Conservation (phyloP, 2,888 invertebrate genomes). For the Tuta absoluta region DNA sequence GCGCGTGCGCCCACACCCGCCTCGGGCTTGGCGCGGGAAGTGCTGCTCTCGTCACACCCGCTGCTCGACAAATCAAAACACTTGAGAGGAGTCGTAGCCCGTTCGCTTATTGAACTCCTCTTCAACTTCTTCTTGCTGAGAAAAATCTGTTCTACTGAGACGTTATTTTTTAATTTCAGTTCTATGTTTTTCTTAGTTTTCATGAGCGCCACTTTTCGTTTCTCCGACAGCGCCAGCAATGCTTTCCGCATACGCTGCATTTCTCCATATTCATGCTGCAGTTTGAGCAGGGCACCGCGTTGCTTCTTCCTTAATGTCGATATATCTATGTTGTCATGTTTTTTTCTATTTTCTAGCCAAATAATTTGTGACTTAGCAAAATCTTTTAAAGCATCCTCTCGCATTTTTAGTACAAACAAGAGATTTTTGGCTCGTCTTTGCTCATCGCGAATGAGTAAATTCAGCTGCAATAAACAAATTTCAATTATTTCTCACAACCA, state of each 20-base stretch:
- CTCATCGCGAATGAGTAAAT: slow-evolving; percentile 77
- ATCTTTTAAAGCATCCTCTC: slow-evolving; percentile 75
- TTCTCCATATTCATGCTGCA: slow-evolving; percentile 86
- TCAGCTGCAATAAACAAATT: slow-evolving; percentile 60
- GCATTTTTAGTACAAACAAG: slow-evolving; percentile 71
- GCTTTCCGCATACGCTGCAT: slow-evolving; percentile 82
- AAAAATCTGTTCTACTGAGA: slow-evolving; percentile 64
- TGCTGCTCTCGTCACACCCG: slow-evolving; percentile 64
- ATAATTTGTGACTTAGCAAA: slow-evolving; percentile 76
- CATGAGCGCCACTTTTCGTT: slow-evolving; percentile 68
- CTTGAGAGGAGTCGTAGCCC: slow-evolving; percentile 62
- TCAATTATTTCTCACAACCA: not conserved
- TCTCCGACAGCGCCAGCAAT: slow-evolving; percentile 67
- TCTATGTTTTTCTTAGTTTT: slow-evolving; percentile 74
- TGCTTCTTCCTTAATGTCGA: slow-evolving; percentile 84
- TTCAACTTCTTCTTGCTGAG: slow-evolving; percentile 68
- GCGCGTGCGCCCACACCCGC: slow-evolving; percentile 1
- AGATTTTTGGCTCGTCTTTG: slow-evolving; percentile 75
- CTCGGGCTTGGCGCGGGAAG: slow-evolving; percentile 44
- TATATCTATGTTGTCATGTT: slow-evolving; percentile 70
- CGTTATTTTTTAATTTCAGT: slow-evolving; percentile 62
- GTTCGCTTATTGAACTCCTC: slow-evolving; percentile 50
- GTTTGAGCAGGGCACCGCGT: slow-evolving; percentile 82
- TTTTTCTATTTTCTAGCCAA: slow-evolving; percentile 75
- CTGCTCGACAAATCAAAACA: slow-evolving; percentile 75